Percentiles rank a stretch among this genome's conserved stretches.
These are phyloP conservation scores for Drosophila mercatorum DNA, from an alignment of 2,888 invertebrate genomes.

Conservation along the genomic window DNA sequence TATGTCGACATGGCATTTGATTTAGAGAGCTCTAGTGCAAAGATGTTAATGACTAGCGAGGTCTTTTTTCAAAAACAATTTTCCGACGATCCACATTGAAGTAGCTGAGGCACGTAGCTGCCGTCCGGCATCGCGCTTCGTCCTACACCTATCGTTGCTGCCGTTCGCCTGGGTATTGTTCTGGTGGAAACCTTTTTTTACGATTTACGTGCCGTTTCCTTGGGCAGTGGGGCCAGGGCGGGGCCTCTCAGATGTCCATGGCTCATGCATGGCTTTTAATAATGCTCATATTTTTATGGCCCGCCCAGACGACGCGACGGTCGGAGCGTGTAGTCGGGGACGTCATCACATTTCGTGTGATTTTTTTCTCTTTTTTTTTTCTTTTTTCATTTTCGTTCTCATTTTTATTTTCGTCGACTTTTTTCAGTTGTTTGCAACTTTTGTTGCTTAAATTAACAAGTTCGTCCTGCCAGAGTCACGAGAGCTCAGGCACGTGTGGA, in stretches of 20 bases:
- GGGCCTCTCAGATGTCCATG: constrained; percentile 42
- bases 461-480: constrained; percentile 24
- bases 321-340: constrained; percentile 29
- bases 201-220: constrained; percentile 76
- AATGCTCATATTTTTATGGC: constrained; percentile 77
- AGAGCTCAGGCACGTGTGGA: constrained; percentile 8
- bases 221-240: constrained; percentile 39
- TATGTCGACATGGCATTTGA: constrained; percentile 1
- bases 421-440: constrained; percentile 55
- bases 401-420: constrained; percentile 24
- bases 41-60: constrained; percentile 36
- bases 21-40: constrained; percentile 26
- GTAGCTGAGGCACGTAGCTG: constrained; percentile 40
- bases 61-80: constrained; percentile 11
- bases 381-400: constrained; percentile 9
- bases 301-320: constrained; percentile 45
- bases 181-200: constrained; percentile 72
- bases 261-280: constrained; percentile 72
- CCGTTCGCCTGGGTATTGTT: constrained; percentile 32
- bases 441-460: constrained; percentile 75
- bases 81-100: constrained; percentile 14
- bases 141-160: not conserved
- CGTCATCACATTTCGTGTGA: constrained; percentile 70
- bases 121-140: constrained; percentile 14
- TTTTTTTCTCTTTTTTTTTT: constrained; percentile 38